Conservation (phyloP, 1,140 invertebrate genomes). For the Drosophila pachea region DNA sequence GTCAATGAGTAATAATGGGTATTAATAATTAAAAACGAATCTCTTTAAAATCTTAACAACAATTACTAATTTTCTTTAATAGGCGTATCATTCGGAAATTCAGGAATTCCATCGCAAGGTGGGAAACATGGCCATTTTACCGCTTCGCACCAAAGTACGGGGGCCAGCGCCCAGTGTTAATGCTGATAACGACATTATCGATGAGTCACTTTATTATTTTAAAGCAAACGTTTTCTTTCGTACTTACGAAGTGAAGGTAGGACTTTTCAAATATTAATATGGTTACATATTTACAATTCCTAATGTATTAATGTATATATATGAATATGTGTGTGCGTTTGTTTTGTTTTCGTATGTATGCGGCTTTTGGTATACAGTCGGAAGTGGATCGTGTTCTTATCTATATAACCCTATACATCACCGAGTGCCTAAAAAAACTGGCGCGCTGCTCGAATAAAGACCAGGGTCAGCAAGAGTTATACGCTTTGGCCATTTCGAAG, state of each 20-base stretch:
- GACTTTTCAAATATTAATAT: not conserved
- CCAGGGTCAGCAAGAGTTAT: slow-evolving; percentile 96
- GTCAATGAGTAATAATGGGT: slow-evolving; percentile 11
- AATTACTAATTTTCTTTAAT: slow-evolving; percentile 36
- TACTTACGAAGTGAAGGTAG: slow-evolving; percentile 98
- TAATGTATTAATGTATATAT: slow-evolving; percentile 2
- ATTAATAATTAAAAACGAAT: not conserved
- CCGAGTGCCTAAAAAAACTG: slow-evolving; percentile 96
- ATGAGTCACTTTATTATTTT: slow-evolving; percentile 98
- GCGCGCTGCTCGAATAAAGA: slow-evolving; percentile 93
- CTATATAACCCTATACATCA: slow-evolving; percentile 98
- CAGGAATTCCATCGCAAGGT: slow-evolving; percentile 85
- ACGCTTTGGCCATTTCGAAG: slow-evolving; percentile 94
- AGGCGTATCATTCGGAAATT: slow-evolving; percentile 97
- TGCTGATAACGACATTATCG: slow-evolving; percentile 93
- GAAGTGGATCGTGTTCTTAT: slow-evolving; percentile 97
- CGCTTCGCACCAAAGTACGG: slow-evolving; percentile 89
- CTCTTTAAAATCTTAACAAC: not conserved
- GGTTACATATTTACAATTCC: not conserved
- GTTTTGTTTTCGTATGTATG: too few relatives aligned
- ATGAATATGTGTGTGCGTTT: too few relatives aligned
- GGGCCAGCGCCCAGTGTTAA: slow-evolving; percentile 91
- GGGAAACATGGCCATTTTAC: slow-evolving; percentile 95
- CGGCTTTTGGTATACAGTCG: slow-evolving; percentile 81
- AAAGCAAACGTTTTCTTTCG: slow-evolving; percentile 99